These are phyloP conservation scores for Ammospiza caudacuta DNA, from an alignment of 2,113 vertebrate species.

Conservation along the genomic window DNA sequence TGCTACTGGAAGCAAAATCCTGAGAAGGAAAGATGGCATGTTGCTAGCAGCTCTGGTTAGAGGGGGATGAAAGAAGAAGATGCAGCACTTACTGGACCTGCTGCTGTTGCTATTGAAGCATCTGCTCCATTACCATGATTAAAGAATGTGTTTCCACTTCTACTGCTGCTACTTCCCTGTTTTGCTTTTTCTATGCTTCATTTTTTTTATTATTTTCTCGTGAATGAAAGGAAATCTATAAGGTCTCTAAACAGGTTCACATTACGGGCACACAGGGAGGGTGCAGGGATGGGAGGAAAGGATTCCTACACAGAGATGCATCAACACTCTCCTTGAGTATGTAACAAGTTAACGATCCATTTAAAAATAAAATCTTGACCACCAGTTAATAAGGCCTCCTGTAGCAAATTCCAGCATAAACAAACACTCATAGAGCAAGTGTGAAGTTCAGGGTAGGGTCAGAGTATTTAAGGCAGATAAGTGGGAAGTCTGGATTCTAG, in stretches of 20 bases:
- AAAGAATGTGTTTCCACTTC: constrained; percentile 29
- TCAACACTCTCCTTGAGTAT: background rate
- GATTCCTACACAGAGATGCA: background rate
- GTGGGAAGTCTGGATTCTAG: constrained; percentile 71
- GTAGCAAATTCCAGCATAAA: constrained; percentile 68
- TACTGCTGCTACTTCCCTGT: background rate
- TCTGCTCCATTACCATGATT: constrained; percentile 61
- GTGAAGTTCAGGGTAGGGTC: constrained; percentile 45
- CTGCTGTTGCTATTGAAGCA: constrained; percentile 66
- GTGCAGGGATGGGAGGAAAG: background rate
- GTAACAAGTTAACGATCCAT: constrained; percentile 65
- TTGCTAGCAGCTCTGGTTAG: constrained; percentile 54
- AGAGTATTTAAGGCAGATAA: constrained; percentile 55
- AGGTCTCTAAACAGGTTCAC: constrained; percentile 25
- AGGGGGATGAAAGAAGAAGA: constrained; percentile 52
- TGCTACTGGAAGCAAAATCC: constrained; percentile 65
- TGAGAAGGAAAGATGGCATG: constrained; percentile 57
- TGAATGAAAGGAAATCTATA: constrained; percentile 25
- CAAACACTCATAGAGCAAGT: constrained; percentile 47
- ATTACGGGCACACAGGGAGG: background rate
- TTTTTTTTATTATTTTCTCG: background rate
- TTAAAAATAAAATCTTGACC: constrained; percentile 75
- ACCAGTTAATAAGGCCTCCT: constrained; percentile 63
- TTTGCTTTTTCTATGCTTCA: background rate
- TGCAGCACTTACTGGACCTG: constrained; percentile 56